Conservation (phyloP, 2,888 invertebrate species). For the Timema podura region DNA sequence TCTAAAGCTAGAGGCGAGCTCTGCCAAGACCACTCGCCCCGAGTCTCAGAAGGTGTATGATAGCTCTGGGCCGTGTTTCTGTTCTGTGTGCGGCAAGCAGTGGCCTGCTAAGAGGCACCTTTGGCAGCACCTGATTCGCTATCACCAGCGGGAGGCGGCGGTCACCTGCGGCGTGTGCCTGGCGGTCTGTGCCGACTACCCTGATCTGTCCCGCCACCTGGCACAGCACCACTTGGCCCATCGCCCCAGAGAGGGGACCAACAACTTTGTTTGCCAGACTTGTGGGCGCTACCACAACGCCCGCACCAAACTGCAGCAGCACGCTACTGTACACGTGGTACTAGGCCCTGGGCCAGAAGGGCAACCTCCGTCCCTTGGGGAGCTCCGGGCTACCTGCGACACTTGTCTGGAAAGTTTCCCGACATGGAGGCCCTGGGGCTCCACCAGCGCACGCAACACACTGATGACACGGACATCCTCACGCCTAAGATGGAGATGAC, state of each 20-base stretch:
- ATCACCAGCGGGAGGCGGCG: slow-evolving; percentile 54
- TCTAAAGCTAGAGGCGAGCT: background rate
- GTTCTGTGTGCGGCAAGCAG: slow-evolving; percentile 52
- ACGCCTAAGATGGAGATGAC: no score
- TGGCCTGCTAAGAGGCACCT: slow-evolving; percentile 59
- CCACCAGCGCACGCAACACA: no score
- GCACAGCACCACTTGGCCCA: slow-evolving; percentile 49
- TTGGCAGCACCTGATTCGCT: slow-evolving; percentile 57
- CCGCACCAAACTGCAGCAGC: slow-evolving; percentile 51
- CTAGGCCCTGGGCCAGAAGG: slow-evolving; percentile 19
- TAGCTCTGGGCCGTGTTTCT: slow-evolving; percentile 10
- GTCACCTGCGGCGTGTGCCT: slow-evolving; percentile 58
- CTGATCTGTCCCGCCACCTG: slow-evolving; percentile 48
- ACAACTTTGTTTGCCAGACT: slow-evolving; percentile 54
- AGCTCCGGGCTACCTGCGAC: background rate
- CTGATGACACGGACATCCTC: no score
- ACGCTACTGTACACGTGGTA: slow-evolving; percentile 51
- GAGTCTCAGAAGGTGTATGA: slow-evolving; percentile 18
- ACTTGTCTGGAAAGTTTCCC: slow-evolving; percentile 14
- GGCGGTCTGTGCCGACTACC: slow-evolving; percentile 51
- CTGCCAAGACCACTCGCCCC: background rate
- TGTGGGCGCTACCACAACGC: slow-evolving; percentile 56
- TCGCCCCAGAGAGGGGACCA: slow-evolving; percentile 51
- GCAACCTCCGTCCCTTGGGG: slow-evolving; percentile 20
- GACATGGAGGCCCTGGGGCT: no score